Base-by-base conservation (phyloP, 2,113 vertebrate species). In the Dipodomys ordii region DNA sequence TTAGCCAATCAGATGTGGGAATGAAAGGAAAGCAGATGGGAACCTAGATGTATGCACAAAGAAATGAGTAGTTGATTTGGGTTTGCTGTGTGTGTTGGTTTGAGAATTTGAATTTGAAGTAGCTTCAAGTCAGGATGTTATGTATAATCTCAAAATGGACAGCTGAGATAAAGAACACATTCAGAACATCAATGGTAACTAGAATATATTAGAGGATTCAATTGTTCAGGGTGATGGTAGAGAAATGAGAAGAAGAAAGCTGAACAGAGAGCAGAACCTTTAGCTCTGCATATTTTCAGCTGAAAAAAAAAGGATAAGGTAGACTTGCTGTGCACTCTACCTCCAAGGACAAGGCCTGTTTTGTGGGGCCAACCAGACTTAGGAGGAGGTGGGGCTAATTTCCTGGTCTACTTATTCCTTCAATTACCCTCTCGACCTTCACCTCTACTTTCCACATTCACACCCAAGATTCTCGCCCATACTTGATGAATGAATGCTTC, bases 401-500 rank as follows among this genome's bases (percentile, higher is more conserved):
- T 57, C 72, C 62, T 27, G 27, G 28, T 7, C 18, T 60, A 1
- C 15, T 10, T 22, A 11, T 76, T 80, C 9, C 9, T 18, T 6
- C 74, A 71, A 3, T 65, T 35, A 80, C 46, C n/a, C 44, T 30
- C 39, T 60, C n/a, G 19, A 73, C 12, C 9, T n/a, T 81, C 46
- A 87, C 71, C 57, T 91, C 60, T 19, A 67, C n/a, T 83, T 73
- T 88, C 83, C 27, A 64, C 4, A 71, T 65, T 81, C 84, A 92
- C 13, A 88, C 9, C 57, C 39, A 83, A 71, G 22, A 16, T 57
- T 20, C 22, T 71, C 79, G 35, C 11, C 85, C 15, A 64, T 62
- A 57, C n/a, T 44, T 91, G 73, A 44, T 92, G 67, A 92, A 35
- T 72, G 44, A 87, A 93, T 74, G 25, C 39, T 39, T 84, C 82